A percentile compares a stretch with the other conserved stretches of the same genome.
phyloP scores from a whole-genome alignment of 2,888 invertebrate genomes.

The Nephrotoma guestfalica region DNA sequence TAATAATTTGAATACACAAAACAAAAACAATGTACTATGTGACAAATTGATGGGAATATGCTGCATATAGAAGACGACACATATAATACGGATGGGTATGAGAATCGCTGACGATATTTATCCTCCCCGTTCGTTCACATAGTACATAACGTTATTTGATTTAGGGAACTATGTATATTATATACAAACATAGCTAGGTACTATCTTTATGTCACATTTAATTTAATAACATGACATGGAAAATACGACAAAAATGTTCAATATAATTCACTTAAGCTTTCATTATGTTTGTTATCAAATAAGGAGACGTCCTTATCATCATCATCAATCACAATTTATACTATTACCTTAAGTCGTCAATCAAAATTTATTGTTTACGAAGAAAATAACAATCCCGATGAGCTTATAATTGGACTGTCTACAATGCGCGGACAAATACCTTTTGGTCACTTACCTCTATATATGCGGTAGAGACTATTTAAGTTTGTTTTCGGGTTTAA shows the following conservation, averaged over 20 bases:
- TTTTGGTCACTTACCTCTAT: background rate
- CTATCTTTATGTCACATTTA: background rate
- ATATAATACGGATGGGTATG: background rate
- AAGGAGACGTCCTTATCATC: background rate
- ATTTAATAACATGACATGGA: background rate
- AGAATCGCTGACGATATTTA: background rate
- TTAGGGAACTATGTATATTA: background rate
- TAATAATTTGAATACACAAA: background rate
- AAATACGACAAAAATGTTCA: background rate
- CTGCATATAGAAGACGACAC: background rate
- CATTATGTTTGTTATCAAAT: background rate
- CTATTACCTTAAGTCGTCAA: background rate
- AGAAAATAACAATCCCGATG: background rate
- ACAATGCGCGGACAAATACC: background rate
- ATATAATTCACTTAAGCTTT: background rate
- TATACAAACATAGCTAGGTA: background rate
- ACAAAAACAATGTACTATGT: background rate
- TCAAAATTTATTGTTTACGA: background rate
- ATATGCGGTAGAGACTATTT: background rate
- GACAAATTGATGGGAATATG: background rate
- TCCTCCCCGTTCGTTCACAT: background rate
- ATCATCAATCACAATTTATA: background rate
- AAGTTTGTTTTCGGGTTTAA: background rate
- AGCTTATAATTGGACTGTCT: background rate
- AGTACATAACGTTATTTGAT: background rate